Base-by-base conservation (phyloP, 1,140 invertebrate species). In the Elymnias hypermnestra region DNA sequence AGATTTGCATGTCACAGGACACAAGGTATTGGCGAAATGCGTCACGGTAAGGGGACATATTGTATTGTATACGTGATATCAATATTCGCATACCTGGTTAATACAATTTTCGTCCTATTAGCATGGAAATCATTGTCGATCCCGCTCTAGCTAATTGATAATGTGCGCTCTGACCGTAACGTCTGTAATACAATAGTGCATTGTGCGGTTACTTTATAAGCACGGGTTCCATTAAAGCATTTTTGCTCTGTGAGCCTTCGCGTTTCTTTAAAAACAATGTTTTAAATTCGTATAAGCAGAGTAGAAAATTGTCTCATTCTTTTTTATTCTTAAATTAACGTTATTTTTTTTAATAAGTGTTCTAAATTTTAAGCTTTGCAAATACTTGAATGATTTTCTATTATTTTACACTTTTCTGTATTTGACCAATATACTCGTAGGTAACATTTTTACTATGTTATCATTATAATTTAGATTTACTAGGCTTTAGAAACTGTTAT, bases 1-100 rank as follows among this genome's bases (percentile, higher is more conserved):
- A 79, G 70, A 83, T 83, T 83, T 83, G 76, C 79, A 83, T 77
- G 74, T 74, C 72, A 81, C 63, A 82, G 76, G 63, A 64, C 53
- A 51, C 60, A 67, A 60, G 64, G 57, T 57, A 62, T 65, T 60
- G 57, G 68, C 57, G 68, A 65, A 68, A 68, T 64, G 58, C 63
- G 40, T 60, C 63, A 62, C 61, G 57, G 52, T 58, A 58, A 60
- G 47, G 40, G 40, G 48, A 57, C 53, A 66, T 51, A 64, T 66
- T 68, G 65, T 58, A 63, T 64, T 66, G 60, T 56, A 44, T 39
- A 56, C 45, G 54, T 54, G 53, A 53, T 61, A 52, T 51, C 61
- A 65, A 70, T 73, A 69, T 66, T 53, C 50, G 33, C 43, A 52
- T 48, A 71, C 63, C 62, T 71, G 56, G 60, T 64, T 75, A 70